Evolutionary conservation across 2,797 vertebrate species (phyloP), one percentile per base, ranked within the genome.

Genomic region (Melanotaenia pygmaea): DNA sequence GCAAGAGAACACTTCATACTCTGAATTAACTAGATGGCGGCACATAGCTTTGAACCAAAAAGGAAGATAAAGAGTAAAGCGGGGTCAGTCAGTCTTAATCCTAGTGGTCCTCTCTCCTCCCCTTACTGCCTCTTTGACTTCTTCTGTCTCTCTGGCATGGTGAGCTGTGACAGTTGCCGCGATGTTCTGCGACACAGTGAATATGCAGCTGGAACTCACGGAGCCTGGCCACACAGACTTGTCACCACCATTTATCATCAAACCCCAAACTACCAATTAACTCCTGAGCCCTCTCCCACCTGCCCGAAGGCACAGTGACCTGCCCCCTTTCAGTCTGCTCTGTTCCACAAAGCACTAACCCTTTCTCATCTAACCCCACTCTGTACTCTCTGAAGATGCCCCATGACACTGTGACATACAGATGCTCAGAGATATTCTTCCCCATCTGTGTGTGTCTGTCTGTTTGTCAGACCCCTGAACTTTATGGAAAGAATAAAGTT

Each of bases 251-350:
- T 92, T 98, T 83, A 94, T 84, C 85, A 62, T 98, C 96, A 97
- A 74, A 83, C 86, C 87, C 86, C 85, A 93, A 92, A 95, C 92
- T 92, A 94, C 94, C 96, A 97, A 97, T 97, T 97, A 97, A 95
- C 91, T 94, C 90, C 91, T 87, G 87, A 70, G 87, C 86, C 88
- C 79, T 79, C 83, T 85, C 87, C 87, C 86, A 91, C 86, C 88
- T 88, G 80, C 88, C 89, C 67, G 63, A 83, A 83, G 90, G 87
- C 89, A 80, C 72, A 67, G 14, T 89, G 88, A 91, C 88, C 88
- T 83, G 71, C 82, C 84, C 86, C 77, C 70, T 70, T 51, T 73
- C 62, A 57, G 70, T 70, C 71, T 80, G 67, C 67, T 74, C 70
- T 26, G 64, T 56, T 79, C 88, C 63, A 72, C 73, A 72, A 77